Base-by-base conservation (phyloP, 2,888 invertebrate species). In the Calameuta filiformis region DNA sequence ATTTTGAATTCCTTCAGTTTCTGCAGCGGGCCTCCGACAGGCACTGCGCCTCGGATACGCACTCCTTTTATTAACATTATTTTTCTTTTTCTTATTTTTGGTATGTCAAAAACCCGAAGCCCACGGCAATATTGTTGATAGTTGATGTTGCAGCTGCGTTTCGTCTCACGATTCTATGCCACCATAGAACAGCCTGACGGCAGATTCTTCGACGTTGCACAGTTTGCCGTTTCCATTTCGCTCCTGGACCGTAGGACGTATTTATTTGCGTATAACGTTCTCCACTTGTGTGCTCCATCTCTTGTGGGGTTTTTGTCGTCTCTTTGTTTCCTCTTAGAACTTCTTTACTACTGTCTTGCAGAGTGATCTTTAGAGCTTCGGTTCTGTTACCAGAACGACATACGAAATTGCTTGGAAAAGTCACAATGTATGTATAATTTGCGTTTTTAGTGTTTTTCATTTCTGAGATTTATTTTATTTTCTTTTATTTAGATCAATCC, bases 1-100 rank as follows among this genome's bases (percentile, higher is more conserved):
- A 91, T 91, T 90, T 91, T 91, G 91, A 91, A 91, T 91, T 91
- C 91, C 90, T 89, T 81, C 83, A 77, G 80, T 81, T 83, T 80
- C 81, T 80, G 77, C 79, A 77, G 68, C 40, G 69, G 68, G 75
- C 31, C 31, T 31, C 71, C 12, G 4, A 34, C 71, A 34, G 31
- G 71, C 33, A 71, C 33, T 33, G 71, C 71, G 71, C 71, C 81
- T 76, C 79, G 80, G 83, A 80, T 79, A 79, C 83, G 80, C 83
- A 79, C 83, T 84, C 81, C 82, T 89, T 86, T 87, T 88, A 86
- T 89, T 89, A 83, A 83, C 83, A 83, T 87, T 87, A 33, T 56
- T 23, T 56, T 56, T 56, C 89, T 88, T 78, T 73, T 68, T 77
- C 78, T 79, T 77, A 74, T 81, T 76, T 76, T 79, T 75, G 34